These are phyloP conservation scores for Nephila pilipes DNA, from an alignment of 1,140 invertebrate species.

Conservation along the genomic window DNA sequence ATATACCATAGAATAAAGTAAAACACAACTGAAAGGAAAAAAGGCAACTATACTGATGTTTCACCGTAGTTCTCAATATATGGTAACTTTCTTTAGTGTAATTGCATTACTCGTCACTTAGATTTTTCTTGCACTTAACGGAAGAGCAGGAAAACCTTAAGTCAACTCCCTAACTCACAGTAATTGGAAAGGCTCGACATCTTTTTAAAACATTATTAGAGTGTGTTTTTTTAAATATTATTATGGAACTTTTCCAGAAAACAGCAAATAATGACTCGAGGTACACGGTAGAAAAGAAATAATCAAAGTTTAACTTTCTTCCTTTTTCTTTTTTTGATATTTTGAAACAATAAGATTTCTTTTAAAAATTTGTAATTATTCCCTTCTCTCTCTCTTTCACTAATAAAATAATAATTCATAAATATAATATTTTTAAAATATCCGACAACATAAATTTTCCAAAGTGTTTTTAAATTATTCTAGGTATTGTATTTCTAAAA, in stretches of 20 bases:
- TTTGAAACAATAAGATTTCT: too few relatives aligned
- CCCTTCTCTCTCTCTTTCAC: too few relatives aligned
- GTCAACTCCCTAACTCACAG: not conserved
- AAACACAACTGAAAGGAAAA: not conserved
- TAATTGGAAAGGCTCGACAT: not conserved
- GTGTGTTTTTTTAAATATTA: not conserved
- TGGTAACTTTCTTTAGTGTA: not conserved
- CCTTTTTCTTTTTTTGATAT: too few relatives aligned
- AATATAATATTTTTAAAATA: too few relatives aligned
- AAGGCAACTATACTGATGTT: not conserved
- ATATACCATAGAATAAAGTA: not conserved
- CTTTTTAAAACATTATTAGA: not conserved
- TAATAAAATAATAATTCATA: too few relatives aligned
- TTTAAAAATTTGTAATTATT: too few relatives aligned
- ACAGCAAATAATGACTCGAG: not conserved
- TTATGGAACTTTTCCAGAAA: not conserved
- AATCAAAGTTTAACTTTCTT: too few relatives aligned
- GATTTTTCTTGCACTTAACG: conserved; percentile 19
- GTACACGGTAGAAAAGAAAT: too few relatives aligned
- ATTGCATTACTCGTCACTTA: not conserved
- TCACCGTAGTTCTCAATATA: not conserved
- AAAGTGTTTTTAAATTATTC: too few relatives aligned
- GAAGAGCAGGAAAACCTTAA: not conserved
- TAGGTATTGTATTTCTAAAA: too few relatives aligned
- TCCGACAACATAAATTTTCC: too few relatives aligned